Evolutionary conservation across 2,888 invertebrate genomes (phyloP).

Genomic region (Mycalesis mineus): DNA sequence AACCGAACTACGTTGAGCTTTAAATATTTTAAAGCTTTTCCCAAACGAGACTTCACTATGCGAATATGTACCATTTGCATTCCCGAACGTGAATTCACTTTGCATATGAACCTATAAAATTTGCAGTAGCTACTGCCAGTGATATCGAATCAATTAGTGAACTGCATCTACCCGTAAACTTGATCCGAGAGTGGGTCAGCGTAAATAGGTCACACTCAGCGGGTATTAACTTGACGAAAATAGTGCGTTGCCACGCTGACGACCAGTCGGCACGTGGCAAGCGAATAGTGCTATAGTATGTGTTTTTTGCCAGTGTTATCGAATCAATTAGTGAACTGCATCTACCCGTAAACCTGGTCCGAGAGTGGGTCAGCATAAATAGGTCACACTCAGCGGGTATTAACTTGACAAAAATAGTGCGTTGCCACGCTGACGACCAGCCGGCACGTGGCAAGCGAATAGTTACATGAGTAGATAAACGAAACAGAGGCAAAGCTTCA

Average conservation of each 20-base stretch:
- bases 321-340: conserved; percentile 10
- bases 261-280: background rate
- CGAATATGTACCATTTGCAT: background rate
- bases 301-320: background rate
- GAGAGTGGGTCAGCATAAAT: conserved; percentile 27
- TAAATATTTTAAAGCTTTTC: too few relatives aligned
- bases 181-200: conserved; percentile 26
- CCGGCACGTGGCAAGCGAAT: conserved; percentile 8
- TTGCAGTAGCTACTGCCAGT: too few relatives aligned
- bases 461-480: too few relatives aligned
- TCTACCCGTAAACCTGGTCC: conserved; percentile 12
- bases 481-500: too few relatives aligned
- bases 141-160: conserved; percentile 8
- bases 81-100: too few relatives aligned
- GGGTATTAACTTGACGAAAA: conserved; percentile 24
- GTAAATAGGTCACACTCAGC: conserved; percentile 27
- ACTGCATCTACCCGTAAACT: conserved; percentile 6
- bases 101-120: too few relatives aligned
- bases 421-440: conserved; percentile 19
- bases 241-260: conserved; percentile 25
- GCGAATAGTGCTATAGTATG: background rate
- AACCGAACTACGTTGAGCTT: too few relatives aligned
- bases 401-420: conserved; percentile 24
- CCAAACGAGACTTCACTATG: background rate
- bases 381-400: conserved; percentile 26